Evolutionary conservation across 2,888 invertebrate genomes (phyloP).

Genomic region (Athetis lepigone): DNA sequence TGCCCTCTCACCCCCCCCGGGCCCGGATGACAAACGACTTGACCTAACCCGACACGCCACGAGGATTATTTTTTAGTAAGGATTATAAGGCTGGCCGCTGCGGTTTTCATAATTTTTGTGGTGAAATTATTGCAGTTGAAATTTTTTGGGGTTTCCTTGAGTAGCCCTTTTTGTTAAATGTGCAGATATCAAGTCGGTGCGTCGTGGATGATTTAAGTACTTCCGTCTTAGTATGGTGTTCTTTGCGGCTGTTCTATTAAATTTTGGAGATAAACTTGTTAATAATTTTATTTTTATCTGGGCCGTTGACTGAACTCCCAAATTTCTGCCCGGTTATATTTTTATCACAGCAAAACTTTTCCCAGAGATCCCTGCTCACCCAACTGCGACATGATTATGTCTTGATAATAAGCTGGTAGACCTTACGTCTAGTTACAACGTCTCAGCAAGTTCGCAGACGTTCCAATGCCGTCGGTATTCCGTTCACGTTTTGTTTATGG

Average conservation of each 20-base stretch:
- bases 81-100: constrained; percentile 56
- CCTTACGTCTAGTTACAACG: constrained; percentile 6
- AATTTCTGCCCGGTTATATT: too few relatives aligned
- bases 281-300: too few relatives aligned
- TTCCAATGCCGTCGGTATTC: constrained; percentile 19
- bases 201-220: constrained; percentile 27
- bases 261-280: background rate
- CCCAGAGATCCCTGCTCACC: background rate
- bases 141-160: constrained; percentile 26
- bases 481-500: constrained; percentile 49
- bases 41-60: constrained; percentile 64
- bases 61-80: constrained; percentile 65
- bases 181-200: constrained; percentile 26
- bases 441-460: background rate
- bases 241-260: background rate
- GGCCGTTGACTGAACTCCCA: too few relatives aligned
- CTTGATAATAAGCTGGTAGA: background rate
- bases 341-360: too few relatives aligned
- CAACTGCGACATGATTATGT: background rate
- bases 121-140: constrained; percentile 52
- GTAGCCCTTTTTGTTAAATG: constrained; percentile 49
- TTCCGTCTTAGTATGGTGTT: background rate
- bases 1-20: constrained; percentile 22
- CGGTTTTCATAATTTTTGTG: constrained; percentile 59
- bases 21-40: constrained; percentile 72